Conservation (phyloP, 2,797 vertebrate species). For the Craterocephalus amniculus region DNA sequence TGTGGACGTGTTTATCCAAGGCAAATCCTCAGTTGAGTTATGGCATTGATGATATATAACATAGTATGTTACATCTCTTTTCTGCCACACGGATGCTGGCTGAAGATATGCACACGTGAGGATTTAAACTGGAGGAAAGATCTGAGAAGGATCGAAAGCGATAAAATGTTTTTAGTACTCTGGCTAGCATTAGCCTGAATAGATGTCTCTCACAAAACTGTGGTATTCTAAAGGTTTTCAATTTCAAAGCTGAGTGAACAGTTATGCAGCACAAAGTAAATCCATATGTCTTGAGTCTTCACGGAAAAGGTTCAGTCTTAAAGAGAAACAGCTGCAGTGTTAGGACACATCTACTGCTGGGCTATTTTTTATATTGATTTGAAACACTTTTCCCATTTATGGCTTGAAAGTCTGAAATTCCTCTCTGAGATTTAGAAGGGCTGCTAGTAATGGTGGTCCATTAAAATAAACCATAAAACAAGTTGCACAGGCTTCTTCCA, state of each 20-base stretch:
- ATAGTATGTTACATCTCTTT: neutral
- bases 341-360: neutral
- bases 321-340: conserved; percentile 9
- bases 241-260: conserved; percentile 58
- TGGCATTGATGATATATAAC: conserved; percentile 13
- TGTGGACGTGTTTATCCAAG: conserved; percentile 8
- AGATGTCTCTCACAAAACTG: conserved; percentile 34
- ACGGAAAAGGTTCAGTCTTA: conserved; percentile 10
- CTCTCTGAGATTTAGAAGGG: neutral
- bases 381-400: neutral
- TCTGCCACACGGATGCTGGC: neutral
- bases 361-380: conserved; percentile 7
- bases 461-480: neutral
- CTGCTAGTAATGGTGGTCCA: neutral
- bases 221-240: conserved; percentile 39
- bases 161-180: conserved; percentile 20
- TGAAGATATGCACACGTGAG: conserved; percentile 8
- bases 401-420: neutral
- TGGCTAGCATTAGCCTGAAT: conserved; percentile 29
- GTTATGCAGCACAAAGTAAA: conserved; percentile 40
- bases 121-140: neutral
- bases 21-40: conserved; percentile 3
- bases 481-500: neutral
- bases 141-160: neutral
- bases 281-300: conserved; percentile 31